phyloP scores from a whole-genome alignment of 2,888 invertebrate genomes.

The Andrena bicolor region DNA sequence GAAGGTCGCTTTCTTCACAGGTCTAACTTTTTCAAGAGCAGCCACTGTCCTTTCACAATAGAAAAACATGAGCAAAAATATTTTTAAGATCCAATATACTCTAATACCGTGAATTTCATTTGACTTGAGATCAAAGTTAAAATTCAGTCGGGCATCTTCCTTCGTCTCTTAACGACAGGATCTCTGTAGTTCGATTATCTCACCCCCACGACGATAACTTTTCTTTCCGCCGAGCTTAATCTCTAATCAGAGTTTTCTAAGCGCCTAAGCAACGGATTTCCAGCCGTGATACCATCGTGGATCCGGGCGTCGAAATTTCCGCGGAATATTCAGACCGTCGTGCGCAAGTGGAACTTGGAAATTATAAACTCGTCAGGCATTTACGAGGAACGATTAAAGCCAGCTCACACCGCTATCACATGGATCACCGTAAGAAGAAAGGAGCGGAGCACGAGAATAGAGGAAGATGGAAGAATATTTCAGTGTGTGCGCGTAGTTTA shows the following conservation, averaged over 20 bases:
- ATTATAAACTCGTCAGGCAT: constrained; percentile 80
- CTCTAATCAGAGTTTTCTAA: constrained; percentile 51
- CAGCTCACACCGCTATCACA: constrained; percentile 57
- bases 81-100: no score
- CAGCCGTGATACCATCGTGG: constrained; percentile 37
- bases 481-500: constrained; percentile 68
- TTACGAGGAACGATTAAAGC: constrained; percentile 79
- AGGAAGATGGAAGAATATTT: constrained; percentile 46
- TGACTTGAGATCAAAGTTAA: no score
- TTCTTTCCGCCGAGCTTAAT: constrained; percentile 38
- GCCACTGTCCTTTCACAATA: neutral
- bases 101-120: no score
- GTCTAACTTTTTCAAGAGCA: neutral
- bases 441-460: constrained; percentile 12
- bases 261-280: constrained; percentile 39
- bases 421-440: constrained; percentile 60
- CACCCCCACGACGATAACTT: constrained; percentile 16
- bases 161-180: neutral
- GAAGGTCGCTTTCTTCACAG: constrained; percentile 25
- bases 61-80: neutral
- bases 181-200: neutral
- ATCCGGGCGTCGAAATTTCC: constrained; percentile 64
- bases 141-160: no score
- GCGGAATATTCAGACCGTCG: constrained; percentile 64
- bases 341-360: constrained; percentile 72